Evolutionary conservation across 2,797 vertebrate species (phyloP), one percentile per base, ranked within the genome.

Genomic region (Pangasius macronema): DNA sequence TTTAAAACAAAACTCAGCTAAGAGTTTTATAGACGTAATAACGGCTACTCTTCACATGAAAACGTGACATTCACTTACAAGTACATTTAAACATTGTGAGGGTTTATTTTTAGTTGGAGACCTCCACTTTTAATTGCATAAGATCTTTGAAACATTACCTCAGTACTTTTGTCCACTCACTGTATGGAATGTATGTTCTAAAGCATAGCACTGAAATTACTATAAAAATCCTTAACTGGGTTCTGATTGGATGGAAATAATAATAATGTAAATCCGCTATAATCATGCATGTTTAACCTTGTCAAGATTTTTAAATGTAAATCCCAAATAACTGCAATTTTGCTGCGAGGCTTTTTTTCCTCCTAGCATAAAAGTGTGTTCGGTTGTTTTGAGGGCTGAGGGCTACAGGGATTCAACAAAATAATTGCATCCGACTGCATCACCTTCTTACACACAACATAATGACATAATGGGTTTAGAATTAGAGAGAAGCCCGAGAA

Each of bases 391-490:
- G 9, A 5, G 51, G 9, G 51, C 18, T 39, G 10, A 39, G 55
- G 5, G 3, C 53, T 10, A 13, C 13, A 53, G 51, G 16, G 75
- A 33, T 20, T 53, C 49, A 39, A 39, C 30, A 36, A 39, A 59
- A 81, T 14, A 81, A 42, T 22, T 30, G 53, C 49, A 57, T 63
- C 81, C 16, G 9, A 20, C 16, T n/a, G 70, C 77, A 63, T 88
- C 87, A 79, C 53, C 27, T 82, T 57, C 42, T 83, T 85, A 20
- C 51, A 27, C 30, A 16, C 53, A 84, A 68, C 83, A 63, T 73
- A 84, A 87, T 83, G 72, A 68, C 24, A 79, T 87, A 75, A 84
- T 59, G 80, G 79, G 39, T 61, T 49, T 24, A 11, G 55, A 81
- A 46, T 33, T 24, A 27, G 18, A 73, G 84, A 3, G 49, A 70